Evolutionary conservation across 2,797 vertebrate genomes (phyloP).

Genomic region (Galaxias olidus): DNA sequence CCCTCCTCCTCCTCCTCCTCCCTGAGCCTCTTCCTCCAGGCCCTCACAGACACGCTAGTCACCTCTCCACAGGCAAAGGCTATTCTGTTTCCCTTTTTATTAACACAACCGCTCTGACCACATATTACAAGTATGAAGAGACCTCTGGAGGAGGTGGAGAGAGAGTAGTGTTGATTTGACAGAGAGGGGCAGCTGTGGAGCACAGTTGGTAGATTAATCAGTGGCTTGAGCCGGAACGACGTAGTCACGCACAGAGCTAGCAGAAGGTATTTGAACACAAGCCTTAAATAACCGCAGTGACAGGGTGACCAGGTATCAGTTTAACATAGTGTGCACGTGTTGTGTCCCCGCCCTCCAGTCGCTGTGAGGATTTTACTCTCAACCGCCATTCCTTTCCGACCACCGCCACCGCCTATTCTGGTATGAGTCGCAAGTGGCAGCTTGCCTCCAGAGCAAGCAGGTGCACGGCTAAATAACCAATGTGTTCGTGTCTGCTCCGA

Average conservation of each 20-base stretch:
- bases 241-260: conserved; percentile 43
- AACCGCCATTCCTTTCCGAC: conserved; percentile 1
- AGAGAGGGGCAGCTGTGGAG: neutral
- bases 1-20: neutral
- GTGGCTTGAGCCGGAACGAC: conserved; percentile 50
- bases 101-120: too few relatives aligned
- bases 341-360: conserved; percentile 11
- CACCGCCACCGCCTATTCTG: too few relatives aligned
- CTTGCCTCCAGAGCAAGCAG: too few relatives aligned
- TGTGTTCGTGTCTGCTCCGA: too few relatives aligned
- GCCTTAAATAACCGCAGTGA: conserved; percentile 24
- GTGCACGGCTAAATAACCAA: too few relatives aligned
- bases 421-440: too few relatives aligned
- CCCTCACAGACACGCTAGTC: neutral
- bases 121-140: conserved; percentile 12
- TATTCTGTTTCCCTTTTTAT: too few relatives aligned
- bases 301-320: conserved; percentile 24
- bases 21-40: neutral
- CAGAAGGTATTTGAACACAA: conserved; percentile 60
- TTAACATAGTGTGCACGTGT: conserved; percentile 1
- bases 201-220: conserved; percentile 65
- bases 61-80: too few relatives aligned
- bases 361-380: conserved; percentile 3
- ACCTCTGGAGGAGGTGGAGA: neutral
- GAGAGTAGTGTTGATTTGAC: conserved; percentile 18